Evolutionary conservation across 2,113 vertebrate species (phyloP).

Genomic region (Channa argus): DNA sequence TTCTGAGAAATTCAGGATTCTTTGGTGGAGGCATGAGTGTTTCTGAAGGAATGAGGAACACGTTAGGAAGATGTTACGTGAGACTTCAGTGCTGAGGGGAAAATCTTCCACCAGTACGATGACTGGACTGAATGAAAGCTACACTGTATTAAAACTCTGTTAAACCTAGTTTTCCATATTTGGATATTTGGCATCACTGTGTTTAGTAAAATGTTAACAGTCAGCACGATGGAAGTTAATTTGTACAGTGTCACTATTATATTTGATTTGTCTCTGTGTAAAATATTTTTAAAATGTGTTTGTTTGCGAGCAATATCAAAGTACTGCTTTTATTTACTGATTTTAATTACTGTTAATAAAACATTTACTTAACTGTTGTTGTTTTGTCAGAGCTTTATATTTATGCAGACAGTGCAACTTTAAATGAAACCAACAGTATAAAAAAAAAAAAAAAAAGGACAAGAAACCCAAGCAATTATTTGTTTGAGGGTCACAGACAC

Average conservation of each 20-base stretch:
- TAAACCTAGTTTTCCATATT: constrained; percentile 2
- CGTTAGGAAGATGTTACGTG: neutral
- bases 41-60: constrained; percentile 19
- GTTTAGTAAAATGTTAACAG: neutral
- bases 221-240: neutral
- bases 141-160: constrained; percentile 19
- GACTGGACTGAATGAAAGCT: constrained; percentile 33
- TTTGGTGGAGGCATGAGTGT: neutral
- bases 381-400: neutral
- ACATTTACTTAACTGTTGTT: neutral
- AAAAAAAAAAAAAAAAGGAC: no score
- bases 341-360: constrained; percentile 63
- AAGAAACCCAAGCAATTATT: no score
- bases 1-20: constrained; percentile 6
- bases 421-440: no score
- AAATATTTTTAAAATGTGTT: neutral
- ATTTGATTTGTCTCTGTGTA: constrained; percentile 29
- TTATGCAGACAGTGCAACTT: no score
- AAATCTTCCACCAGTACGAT: neutral
- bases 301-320: constrained; percentile 1
- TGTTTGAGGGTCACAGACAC: no score
- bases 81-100: neutral
- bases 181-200: constrained; percentile 7
- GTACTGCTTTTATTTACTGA: constrained; percentile 21
- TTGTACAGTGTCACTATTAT: constrained; percentile 22